Conservation (phyloP, 2,113 vertebrate species). For the Cyanoderma ruficeps region DNA sequence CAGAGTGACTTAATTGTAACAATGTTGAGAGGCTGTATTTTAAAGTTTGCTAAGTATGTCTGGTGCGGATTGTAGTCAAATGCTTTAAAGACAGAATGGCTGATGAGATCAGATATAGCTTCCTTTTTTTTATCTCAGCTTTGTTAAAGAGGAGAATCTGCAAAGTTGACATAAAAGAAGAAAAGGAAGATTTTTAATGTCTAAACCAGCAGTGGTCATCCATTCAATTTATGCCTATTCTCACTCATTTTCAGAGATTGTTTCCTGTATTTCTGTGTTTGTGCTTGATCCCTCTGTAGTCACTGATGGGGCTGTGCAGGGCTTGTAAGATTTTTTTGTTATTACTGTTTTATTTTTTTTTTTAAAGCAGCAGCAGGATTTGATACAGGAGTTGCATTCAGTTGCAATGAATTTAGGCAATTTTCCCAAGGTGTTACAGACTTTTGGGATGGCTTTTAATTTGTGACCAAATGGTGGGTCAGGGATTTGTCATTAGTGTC, state of each 20-base stretch:
- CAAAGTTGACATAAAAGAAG: neutral
- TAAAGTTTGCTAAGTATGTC: conserved; percentile 83
- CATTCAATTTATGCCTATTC: neutral
- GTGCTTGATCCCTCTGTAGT: neutral
- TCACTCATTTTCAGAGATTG: neutral
- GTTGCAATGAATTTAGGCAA: neutral
- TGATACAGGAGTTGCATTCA: neutral
- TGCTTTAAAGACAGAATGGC: conserved; percentile 72
- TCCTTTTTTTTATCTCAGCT: conserved; percentile 19
- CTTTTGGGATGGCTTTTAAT: neutral
- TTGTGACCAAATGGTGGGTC: neutral
- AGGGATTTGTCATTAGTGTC: neutral
- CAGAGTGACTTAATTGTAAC: conserved; percentile 86
- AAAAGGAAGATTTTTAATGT: neutral
- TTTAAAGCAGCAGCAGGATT: neutral
- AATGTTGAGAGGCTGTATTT: conserved; percentile 82
- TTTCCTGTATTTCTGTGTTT: neutral
- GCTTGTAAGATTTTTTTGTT: neutral
- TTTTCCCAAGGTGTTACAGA: neutral
- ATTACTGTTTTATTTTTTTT: neutral
- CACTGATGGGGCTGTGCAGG: neutral
- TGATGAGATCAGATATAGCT: conserved; percentile 66
- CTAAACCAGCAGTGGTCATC: neutral
- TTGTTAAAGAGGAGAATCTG: conserved; percentile 23
- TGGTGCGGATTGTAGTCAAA: conserved; percentile 70